A percentile compares a stretch with the other conserved stretches of the same genome.
These are phyloP conservation scores for Aegithalos caudatus DNA, from an alignment of 2,113 vertebrate species.

Conservation along the genomic window DNA sequence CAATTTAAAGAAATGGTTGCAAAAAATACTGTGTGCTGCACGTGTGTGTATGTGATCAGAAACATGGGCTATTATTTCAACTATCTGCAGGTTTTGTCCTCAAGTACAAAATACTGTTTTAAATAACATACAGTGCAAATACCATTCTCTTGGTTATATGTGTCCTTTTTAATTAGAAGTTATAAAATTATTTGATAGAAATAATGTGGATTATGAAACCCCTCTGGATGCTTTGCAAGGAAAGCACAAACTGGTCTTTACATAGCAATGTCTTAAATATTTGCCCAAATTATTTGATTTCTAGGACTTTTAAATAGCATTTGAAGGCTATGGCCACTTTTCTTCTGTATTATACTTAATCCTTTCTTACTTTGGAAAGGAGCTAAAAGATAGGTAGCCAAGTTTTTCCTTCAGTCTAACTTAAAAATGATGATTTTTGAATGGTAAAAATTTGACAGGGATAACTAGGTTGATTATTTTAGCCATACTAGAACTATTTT, in stretches of 20 bases:
- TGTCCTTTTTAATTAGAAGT: constrained; percentile 21
- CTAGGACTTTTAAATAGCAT: not conserved
- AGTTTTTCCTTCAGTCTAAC: not conserved
- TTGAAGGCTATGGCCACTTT: not conserved
- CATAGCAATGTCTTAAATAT: not conserved
- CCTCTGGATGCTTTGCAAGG: not conserved
- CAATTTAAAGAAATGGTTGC: not conserved
- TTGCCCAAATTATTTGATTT: not conserved
- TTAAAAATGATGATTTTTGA: not conserved
- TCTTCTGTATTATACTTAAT: not conserved
- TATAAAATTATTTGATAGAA: constrained; percentile 23
- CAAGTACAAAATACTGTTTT: not conserved
- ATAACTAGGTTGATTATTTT: constrained; percentile 35
- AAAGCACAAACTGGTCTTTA: not conserved
- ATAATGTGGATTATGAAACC: not conserved
- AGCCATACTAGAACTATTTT: constrained; percentile 26
- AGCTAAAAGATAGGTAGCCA: not conserved
- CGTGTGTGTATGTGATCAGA: not conserved
- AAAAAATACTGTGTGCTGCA: not conserved
- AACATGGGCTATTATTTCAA: not conserved
- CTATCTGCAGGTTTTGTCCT: not conserved
- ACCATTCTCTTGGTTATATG: not conserved
- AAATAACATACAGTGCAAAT: not conserved
- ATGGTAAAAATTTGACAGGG: constrained; percentile 2
- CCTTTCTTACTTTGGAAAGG: not conserved